phyloP scores from a whole-genome alignment of 2,113 vertebrate species.

The Herpetotheres cachinnans region DNA sequence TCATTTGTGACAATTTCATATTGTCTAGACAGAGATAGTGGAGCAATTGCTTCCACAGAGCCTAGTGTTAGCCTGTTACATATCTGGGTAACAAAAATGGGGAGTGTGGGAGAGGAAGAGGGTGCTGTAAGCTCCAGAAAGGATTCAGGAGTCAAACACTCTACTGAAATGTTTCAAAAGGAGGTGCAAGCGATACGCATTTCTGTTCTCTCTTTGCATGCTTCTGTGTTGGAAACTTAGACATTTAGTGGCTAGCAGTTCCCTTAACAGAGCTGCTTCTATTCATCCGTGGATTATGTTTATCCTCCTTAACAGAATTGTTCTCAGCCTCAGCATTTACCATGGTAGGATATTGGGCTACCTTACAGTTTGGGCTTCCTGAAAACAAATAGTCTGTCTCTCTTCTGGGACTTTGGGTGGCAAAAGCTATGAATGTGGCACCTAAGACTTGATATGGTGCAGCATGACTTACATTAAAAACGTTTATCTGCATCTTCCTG shows the following conservation, averaged over 20 bases:
- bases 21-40: conserved; percentile 75
- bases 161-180: background rate
- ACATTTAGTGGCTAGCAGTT: background rate
- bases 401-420: background rate
- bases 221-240: background rate
- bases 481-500: background rate
- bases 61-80: conserved; percentile 54
- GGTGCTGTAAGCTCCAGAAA: background rate
- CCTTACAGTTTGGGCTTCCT: background rate
- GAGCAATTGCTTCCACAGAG: conserved; percentile 60
- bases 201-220: background rate
- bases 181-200: background rate
- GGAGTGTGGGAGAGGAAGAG: background rate
- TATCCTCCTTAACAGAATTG: background rate
- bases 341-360: background rate
- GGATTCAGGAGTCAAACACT: background rate
- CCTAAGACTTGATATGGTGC: background rate
- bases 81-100: conserved; percentile 47
- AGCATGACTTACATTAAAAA: background rate
- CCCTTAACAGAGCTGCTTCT: background rate
- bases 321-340: background rate
- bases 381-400: background rate
- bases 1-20: conserved; percentile 75
- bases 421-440: background rate
- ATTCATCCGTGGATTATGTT: background rate